Evolutionary conservation across 2,113 vertebrate genomes (phyloP), one percentile per base, ranked within the genome.

Genomic region (Aptenodytes forsteri): DNA sequence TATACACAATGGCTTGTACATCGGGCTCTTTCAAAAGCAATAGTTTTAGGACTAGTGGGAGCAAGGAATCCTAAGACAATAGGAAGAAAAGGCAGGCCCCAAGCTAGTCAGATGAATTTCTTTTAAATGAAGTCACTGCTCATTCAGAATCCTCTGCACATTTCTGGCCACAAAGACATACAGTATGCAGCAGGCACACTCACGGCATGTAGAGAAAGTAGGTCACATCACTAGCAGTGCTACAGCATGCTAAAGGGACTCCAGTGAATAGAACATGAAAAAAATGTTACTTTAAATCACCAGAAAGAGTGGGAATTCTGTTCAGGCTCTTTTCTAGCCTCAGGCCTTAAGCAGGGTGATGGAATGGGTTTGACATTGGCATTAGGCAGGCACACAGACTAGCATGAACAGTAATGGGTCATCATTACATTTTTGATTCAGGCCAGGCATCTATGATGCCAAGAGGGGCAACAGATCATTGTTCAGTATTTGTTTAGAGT

Each of bases 71-170:
- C 66, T 90, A 69, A 93, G 89, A 96, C 95, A 97, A 95, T 81
- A 58, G 84, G 73, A 96, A 96, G 87, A 93, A 95, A 94, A 90
- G 73, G 62, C 96, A 92, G 69, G 90, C 93, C 80, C 14, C 62
- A 42, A 92, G 94, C 92, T 75, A 95, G 67, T 52, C 61, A 49
- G 54, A 93, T 94, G 75, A 71, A 92, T 90, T 96, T 94, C 70
- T 96, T 97, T 92, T 73, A 95, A 95, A 84, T 91, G 64, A 96
- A 97, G 71, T 94, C 87, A 87, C 66, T 93, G 83, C 82, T 97
- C 66, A 86, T 95, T 93, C 72, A 94, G 83, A 96, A 91, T 75
- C 92, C 81, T 89, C 36, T 90, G 94, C 94, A 95, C 95, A 97
- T 93, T 96, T 92, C 89, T 95, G 84, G 73, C 89, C 95, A 96